Evolutionary conservation across 1,140 invertebrate species (phyloP).

Genomic region (Trialeurodes vaporariorum): DNA sequence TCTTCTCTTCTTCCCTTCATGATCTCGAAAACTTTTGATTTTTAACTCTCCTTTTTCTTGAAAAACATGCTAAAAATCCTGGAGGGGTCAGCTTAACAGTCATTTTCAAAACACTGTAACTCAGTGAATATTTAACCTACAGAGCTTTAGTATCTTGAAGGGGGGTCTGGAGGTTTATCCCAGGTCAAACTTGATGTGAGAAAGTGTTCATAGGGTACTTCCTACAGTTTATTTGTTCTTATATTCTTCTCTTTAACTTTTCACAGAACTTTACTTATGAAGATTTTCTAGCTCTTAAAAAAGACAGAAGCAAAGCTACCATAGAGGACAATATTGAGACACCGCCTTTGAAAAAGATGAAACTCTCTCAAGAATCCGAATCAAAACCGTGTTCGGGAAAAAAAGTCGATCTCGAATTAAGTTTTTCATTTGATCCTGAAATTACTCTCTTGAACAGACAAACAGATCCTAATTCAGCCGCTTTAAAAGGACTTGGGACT

Average conservation of each 20-base stretch:
- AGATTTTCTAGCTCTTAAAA: not conserved
- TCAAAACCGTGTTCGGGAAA: not conserved
- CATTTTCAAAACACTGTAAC: too few relatives aligned
- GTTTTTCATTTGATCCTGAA: not conserved
- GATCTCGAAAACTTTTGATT: too few relatives aligned
- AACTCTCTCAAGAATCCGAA: not conserved
- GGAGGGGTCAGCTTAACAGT: too few relatives aligned
- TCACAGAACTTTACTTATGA: not conserved
- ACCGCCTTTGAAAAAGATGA: not conserved
- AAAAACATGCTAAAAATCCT: too few relatives aligned
- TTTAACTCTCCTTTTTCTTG: too few relatives aligned
- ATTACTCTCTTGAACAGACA: not conserved
- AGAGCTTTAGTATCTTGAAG: too few relatives aligned
- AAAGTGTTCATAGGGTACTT: too few relatives aligned
- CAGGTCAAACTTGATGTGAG: too few relatives aligned
- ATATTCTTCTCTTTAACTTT: not conserved
- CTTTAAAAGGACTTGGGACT: not conserved
- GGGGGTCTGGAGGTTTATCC: too few relatives aligned
- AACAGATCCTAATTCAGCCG: not conserved
- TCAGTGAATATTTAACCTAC: too few relatives aligned
- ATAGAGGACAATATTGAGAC: not conserved
- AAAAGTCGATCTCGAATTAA: not conserved
- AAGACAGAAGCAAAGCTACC: not conserved
- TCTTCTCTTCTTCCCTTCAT: too few relatives aligned
- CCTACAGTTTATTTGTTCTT: too few relatives aligned